Evolutionary conservation across 2,113 vertebrate species (phyloP).

Genomic region (Cryptotis parvus): DNA sequence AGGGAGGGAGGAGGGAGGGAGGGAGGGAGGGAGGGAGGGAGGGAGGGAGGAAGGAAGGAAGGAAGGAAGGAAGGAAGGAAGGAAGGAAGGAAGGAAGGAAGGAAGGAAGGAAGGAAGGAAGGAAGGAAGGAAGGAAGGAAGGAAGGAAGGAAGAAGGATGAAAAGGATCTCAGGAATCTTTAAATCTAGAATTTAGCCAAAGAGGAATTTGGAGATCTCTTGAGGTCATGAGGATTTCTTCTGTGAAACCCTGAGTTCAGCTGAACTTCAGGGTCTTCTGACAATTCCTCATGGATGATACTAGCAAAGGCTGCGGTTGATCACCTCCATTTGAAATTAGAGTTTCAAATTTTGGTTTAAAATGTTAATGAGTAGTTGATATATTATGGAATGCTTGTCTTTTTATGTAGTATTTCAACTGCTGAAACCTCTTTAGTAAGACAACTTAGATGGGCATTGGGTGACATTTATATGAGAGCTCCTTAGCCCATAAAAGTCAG

Average conservation of each 20-base stretch:
- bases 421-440: not conserved
- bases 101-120: too few species aligned
- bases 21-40: too few species aligned
- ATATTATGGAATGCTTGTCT: not conserved
- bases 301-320: not conserved
- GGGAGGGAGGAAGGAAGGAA: too few species aligned
- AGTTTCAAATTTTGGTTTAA: not conserved
- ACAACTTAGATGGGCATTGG: not conserved
- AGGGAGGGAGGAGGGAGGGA: too few species aligned
- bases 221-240: not conserved
- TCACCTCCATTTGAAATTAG: not conserved
- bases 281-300: fast-evolving
- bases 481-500: not conserved
- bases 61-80: too few species aligned
- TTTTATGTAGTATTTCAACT: not conserved
- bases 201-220: not conserved
- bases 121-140: too few species aligned
- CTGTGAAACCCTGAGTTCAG: not conserved
- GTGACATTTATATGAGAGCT: not conserved
- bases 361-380: not conserved
- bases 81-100: too few species aligned
- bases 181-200: not conserved
- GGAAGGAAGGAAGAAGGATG: too few species aligned
- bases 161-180: not conserved
- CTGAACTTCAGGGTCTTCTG: not conserved